Conservation (phyloP, 2,113 vertebrate species). For the Aramus guarauna region DNA sequence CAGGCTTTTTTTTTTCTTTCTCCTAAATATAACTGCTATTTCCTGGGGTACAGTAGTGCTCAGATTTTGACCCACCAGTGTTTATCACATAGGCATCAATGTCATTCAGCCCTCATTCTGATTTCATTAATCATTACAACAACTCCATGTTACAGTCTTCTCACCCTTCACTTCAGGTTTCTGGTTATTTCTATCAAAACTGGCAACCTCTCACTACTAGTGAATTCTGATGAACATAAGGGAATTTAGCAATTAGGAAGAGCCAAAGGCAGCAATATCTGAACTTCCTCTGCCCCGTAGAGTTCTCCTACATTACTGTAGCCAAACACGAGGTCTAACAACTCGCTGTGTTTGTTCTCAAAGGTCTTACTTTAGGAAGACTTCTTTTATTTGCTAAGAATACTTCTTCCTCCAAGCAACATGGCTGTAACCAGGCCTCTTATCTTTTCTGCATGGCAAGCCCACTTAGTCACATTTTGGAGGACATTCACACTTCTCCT, state of each 20-base stretch:
- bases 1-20: neutral
- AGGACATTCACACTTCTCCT: neutral
- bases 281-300: neutral
- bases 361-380: neutral
- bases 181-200: neutral
- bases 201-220: neutral
- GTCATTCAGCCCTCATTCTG: conserved; percentile 6
- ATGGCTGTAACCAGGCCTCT: neutral
- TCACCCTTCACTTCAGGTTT: conserved; percentile 1
- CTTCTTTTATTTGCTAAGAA: neutral
- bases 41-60: neutral
- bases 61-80: neutral
- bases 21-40: neutral
- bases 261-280: neutral
- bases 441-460: neutral
- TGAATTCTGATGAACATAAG: neutral
- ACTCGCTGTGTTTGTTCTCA: neutral
- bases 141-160: neutral
- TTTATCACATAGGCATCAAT: neutral
- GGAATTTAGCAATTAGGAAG: neutral
- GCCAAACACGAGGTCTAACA: neutral
- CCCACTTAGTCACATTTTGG: neutral
- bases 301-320: neutral
- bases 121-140: neutral
- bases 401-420: neutral